Evolutionary conservation across 2,113 vertebrate species (phyloP), one percentile per base, ranked within the genome.

Genomic region (Pao palembangensis): DNA sequence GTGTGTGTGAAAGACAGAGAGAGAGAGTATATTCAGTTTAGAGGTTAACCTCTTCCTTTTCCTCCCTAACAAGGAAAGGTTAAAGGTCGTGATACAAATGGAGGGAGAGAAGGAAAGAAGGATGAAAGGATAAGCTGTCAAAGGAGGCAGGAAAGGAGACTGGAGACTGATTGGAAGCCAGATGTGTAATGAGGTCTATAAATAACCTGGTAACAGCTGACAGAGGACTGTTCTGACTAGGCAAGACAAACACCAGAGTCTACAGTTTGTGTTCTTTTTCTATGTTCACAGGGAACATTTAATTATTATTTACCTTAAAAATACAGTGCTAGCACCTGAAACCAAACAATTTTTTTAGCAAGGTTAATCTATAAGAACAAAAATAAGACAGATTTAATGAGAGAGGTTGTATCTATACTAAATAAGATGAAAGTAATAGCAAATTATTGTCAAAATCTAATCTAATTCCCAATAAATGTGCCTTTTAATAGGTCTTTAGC

Each of bases 11-110:
- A 2, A 11, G 19, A 13, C 2, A 21, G n/a, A 12, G 11, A 11
- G 19, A 7, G 48, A 6, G 48, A 12, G 72, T 51, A 58, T 64
- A 18, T 64, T 69, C 58, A 55, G 71, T 58, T 75, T 66, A 79
- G 73, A 79, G 77, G 85, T 82, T 79, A 82, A 83, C 76, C 65
- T 83, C 67, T 76, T 82, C 73, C 67, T 77, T 67, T 82, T 84
- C 81, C 83, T 76, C 67, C 67, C 64, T 76, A 84, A 85, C 81
- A 78, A 84, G 83, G 55, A 73, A 49, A 8, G 57, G 79, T 81
- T 64, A 84, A 54, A 82, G 81, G 78, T 84, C 59, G 13, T 14
- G 54, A 65, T 79, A 76, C 75, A 87, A 85, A 84, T 82, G 79
- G 71, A 76, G 67, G 66, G 42, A 72, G 67, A 69, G 75, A 53